Base-by-base conservation (phyloP, 2,888 invertebrate species). In the Caenorhabditis sp. region DNA sequence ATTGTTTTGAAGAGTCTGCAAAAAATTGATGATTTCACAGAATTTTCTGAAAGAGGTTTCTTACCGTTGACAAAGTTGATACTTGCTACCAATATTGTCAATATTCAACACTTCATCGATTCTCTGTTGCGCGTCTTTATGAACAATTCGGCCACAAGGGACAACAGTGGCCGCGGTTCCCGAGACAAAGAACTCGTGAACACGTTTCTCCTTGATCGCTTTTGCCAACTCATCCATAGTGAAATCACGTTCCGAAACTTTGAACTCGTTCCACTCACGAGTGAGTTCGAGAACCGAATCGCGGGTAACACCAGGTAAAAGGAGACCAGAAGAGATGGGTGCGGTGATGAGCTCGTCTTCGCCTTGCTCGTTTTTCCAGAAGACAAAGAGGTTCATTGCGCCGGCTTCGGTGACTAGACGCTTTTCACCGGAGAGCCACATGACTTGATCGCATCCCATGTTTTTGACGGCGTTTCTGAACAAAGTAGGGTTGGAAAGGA, bases 331-430 rank as follows among this genome's bases (percentile, higher is more conserved):
- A 31, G 88, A 86, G 69, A 97, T 89, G 1, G 96, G 94, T 10
- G 97, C 95, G 10, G 97, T 99, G 26, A 93, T 91, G 82, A 99
- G 89, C 90, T 95, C 95, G 88, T 92, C 92, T 87, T 95, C 95
- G 95, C 89, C 27, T 89, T 93, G 90, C 64, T 94, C 93, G 88
- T 96, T 94, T 77, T 93, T 91, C 89, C 92, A 93, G 84, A 93
- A 92, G 88, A 95, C 91, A 88, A 97, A 97, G 62, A 99, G 92
- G 88, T 99, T 99, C 99, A 99, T 99, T 14, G 97, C 94, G 59
- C 99, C 99, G 49, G 94, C 96, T 91, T 99, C 99, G 0, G 97
- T 97, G 87, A 95, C 93, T 85, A 97, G 92, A 0, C 95, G 93
- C 85, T 97, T 92, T 0, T 93, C 92, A 1, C 97, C 97, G 87